Percentiles rank a stretch among this genome's conserved stretches.
Conservation (phyloP, 2,797 vertebrate species). For the Coranthus polyacanthus region DNA sequence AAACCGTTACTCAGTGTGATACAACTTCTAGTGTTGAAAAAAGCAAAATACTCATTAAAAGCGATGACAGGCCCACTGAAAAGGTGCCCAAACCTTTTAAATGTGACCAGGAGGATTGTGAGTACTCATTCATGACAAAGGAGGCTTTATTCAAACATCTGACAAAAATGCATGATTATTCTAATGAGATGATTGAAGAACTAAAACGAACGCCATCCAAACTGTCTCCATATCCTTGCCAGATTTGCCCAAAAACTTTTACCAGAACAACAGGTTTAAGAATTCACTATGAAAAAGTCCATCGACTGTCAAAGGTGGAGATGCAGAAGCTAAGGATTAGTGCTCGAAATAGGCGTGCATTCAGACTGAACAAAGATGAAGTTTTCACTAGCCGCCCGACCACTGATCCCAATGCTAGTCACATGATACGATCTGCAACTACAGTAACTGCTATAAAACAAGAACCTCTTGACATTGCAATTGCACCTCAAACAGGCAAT, state of each 20-base stretch:
- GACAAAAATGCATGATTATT: slow-evolving; percentile 92
- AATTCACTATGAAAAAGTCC: slow-evolving; percentile 97
- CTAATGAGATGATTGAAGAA: slow-evolving; percentile 94
- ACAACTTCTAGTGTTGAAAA: slow-evolving; percentile 70
- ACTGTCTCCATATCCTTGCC: slow-evolving; percentile 95
- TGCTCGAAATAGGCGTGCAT: slow-evolving; percentile 73
- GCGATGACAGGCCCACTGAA: slow-evolving; percentile 83
- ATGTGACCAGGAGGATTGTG: slow-evolving; percentile 93
- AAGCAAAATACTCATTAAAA: slow-evolving; percentile 77
- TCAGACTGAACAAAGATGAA: slow-evolving; percentile 66
- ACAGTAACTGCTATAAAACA: slow-evolving; percentile 71
- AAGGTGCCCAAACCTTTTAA: slow-evolving; percentile 94
- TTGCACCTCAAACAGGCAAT: slow-evolving; percentile 61
- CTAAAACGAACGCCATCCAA: slow-evolving; percentile 96
- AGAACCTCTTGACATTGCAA: slow-evolving; percentile 79
- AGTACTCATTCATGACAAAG: slow-evolving; percentile 98
- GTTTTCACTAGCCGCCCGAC: neutral
- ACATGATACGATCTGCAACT: slow-evolving; percentile 7
- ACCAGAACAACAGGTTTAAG: slow-evolving; percentile 98
- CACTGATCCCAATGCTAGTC: slow-evolving; percentile 38
- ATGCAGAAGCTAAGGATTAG: slow-evolving; percentile 93
- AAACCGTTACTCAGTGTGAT: slow-evolving; percentile 66
- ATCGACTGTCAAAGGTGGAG: slow-evolving; percentile 93
- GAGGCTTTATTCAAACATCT: slow-evolving; percentile 98
- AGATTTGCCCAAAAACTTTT: slow-evolving; percentile 97